These are phyloP conservation scores for Syndactyla subalaris DNA, from an alignment of 2,797 vertebrate species.

Conservation along the genomic window DNA sequence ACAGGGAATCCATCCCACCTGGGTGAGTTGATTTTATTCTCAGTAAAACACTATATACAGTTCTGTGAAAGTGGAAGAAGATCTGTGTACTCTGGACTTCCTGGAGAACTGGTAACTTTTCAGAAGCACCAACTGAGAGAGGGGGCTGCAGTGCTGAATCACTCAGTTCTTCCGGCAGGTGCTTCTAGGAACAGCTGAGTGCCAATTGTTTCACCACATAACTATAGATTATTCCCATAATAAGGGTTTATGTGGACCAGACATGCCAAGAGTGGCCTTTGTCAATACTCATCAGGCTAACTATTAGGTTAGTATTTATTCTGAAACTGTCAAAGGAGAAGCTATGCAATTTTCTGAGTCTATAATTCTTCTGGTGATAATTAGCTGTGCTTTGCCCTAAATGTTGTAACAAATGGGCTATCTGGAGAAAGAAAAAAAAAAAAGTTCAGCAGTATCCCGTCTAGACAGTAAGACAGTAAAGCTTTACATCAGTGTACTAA, in stretches of 20 bases:
- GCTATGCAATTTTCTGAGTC: not conserved
- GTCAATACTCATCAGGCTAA: not conserved
- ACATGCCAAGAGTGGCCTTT: not conserved
- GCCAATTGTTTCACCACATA: not conserved
- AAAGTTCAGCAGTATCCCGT: not conserved
- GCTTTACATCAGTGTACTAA: not conserved
- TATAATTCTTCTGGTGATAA: conserved; percentile 6
- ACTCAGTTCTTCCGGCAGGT: not conserved
- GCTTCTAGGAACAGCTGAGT: not conserved
- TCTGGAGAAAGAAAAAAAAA: not conserved
- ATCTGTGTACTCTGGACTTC: not conserved
- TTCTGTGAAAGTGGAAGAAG: not conserved
- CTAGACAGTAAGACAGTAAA: not conserved
- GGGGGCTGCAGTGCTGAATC: not conserved
- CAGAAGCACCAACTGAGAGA: not conserved
- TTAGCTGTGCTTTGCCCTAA: not conserved
- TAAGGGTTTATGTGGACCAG: not conserved
- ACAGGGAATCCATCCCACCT: not conserved
- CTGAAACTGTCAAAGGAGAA: conserved; percentile 2
- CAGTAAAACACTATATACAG: not conserved
- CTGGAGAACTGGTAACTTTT: not conserved
- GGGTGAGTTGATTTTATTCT: not conserved
- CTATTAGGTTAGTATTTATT: not conserved
- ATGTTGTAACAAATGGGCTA: not conserved
- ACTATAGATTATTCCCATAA: not conserved